Conservation (phyloP, 2,113 vertebrate species). For the Menidia beryllina region DNA sequence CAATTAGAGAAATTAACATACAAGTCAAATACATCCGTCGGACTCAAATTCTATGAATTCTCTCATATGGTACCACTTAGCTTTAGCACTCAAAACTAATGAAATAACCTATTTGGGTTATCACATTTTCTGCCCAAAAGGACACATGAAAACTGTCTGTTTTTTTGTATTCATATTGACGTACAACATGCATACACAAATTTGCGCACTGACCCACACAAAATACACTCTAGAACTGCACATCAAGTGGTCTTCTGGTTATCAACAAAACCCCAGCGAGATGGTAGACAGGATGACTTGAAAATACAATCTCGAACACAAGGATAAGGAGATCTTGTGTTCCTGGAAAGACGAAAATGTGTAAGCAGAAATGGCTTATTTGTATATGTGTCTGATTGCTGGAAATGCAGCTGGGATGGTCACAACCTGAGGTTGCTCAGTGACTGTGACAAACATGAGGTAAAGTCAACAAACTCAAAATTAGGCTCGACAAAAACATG, state of each 20-base stretch:
- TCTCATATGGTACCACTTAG: neutral
- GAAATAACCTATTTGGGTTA: constrained; percentile 7
- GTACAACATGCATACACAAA: constrained; percentile 6
- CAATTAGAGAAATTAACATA: neutral
- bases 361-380: constrained; percentile 2
- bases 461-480: neutral
- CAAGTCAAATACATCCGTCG: constrained; percentile 3
- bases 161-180: neutral
- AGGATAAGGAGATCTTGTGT: constrained; percentile 40
- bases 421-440: neutral
- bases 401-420: constrained; percentile 12
- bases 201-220: constrained; percentile 15
- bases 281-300: no score
- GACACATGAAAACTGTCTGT: neutral
- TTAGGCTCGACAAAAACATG: neutral
- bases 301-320: no score
- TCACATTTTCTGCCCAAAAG: constrained; percentile 5
- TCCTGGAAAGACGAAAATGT: constrained; percentile 27
- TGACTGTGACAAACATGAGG: constrained; percentile 6
- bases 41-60: neutral
- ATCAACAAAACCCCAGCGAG: no score
- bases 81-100: neutral
- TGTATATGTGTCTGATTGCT: constrained; percentile 1
- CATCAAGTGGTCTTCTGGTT: no score
- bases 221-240: neutral